Evolutionary conservation across 2,888 invertebrate genomes (phyloP), one percentile per base, ranked within the genome.

Genomic region (Panzeria rudis): DNA sequence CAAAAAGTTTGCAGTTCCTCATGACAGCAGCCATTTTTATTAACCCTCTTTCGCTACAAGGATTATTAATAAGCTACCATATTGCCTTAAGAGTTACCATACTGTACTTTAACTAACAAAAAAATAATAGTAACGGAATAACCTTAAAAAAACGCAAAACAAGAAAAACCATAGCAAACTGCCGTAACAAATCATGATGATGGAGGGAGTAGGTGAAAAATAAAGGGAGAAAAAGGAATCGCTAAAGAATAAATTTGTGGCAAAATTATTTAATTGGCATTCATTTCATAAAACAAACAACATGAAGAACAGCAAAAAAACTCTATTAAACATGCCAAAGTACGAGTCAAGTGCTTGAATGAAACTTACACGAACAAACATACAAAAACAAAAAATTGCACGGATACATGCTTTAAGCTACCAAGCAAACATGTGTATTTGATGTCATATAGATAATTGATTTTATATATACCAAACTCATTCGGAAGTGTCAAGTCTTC

Each of bases 211-310:
- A n/a, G n/a, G 2, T 13, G 8, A n/a, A 44, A 29, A n/a, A 29
- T 20, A 29, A 32, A 32, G 11, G 32, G n/a, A 32, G 9, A 41
- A 47, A 3, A 47, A 29, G 3, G 11, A 23, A 64, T 20, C 20
- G 1, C 4, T n/a, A n/a, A 17, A 50, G 7, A 20, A 66, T 13
- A 66, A 32, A 17, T 47, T 66, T n/a, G 56, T 17, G 5, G 54
- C 75, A 44, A 44, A 62, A 54, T 44, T 47, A 47, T 61, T 50
- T 77, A 56, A 76, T 76, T 76, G 76, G 56, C 59, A 77, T 68
- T 77, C 68, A 76, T 56, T 59, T 23, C 56, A 44, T 13, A 32
- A 15, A 56, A 17, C 54, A 61, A 61, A 47, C n/a, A 68, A 25
- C 23, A 13, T 2, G 9, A 35, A 35, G 17, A 35, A 38, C 5